A percentile compares a stretch with the other conserved stretches of the same genome.
phyloP scores from a whole-genome alignment of 2,888 invertebrate species.

The Chaitophorus viminalis region DNA sequence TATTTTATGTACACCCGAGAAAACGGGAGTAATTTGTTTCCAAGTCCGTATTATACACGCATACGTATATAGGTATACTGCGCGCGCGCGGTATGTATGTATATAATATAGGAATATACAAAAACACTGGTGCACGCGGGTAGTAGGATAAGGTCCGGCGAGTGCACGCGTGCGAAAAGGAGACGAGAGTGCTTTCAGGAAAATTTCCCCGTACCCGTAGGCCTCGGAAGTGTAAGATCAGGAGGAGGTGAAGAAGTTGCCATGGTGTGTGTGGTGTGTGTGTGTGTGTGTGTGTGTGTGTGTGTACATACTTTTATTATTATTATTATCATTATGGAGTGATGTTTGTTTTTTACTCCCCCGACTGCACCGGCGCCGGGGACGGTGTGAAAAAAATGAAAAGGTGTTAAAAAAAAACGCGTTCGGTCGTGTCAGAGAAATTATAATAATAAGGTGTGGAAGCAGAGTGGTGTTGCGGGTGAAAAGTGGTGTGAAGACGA shows the following conservation, averaged over 20 bases:
- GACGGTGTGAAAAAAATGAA: slow-evolving; percentile 14
- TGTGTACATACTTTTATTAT: no score
- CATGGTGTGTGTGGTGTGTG: background rate
- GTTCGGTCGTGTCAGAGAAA: background rate
- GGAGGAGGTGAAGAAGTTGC: background rate
- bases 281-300: background rate
- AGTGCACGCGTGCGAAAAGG: background rate
- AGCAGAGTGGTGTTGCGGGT: background rate
- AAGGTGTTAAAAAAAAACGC: background rate
- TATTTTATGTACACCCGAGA: background rate
- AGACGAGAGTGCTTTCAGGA: slow-evolving; percentile 23
- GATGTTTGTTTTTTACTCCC: background rate
- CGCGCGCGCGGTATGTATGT: background rate
- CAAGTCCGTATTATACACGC: background rate
- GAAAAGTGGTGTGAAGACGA: background rate
- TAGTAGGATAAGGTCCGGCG: no score
- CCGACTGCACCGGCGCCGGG: background rate
- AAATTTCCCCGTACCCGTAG: background rate
- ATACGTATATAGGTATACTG: background rate
- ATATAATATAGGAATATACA: no score
- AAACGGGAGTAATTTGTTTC: slow-evolving; percentile 42
- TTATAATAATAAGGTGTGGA: background rate
- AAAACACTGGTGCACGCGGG: no score
- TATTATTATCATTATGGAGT: background rate
- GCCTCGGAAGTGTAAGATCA: background rate